Conservation (phyloP, 2,797 vertebrate species). For the Premnoplex brunnescens region DNA sequence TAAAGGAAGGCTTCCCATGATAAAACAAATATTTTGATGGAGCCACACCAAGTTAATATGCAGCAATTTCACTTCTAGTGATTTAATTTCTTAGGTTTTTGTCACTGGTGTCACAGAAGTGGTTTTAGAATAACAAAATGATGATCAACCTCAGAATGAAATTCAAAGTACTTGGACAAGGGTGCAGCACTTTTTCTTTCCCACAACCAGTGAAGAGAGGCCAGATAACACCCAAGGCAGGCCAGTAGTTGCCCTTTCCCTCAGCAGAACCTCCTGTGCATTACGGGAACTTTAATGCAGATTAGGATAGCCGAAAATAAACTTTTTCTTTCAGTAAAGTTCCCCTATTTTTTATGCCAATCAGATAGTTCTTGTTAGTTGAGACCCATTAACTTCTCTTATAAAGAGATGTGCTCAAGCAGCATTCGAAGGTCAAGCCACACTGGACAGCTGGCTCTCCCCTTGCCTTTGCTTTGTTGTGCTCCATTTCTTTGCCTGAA, state of each 20-base stretch:
- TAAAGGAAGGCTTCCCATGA: neutral
- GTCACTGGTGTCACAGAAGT: neutral
- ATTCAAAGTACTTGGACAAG: neutral
- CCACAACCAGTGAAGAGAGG: neutral
- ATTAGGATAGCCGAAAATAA: neutral
- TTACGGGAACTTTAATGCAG: neutral
- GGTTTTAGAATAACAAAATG: neutral
- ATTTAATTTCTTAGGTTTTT: neutral
- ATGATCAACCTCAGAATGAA: neutral
- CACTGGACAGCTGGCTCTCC: neutral
- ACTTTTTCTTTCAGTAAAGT: neutral
- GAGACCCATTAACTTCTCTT: neutral
- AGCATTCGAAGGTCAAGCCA: neutral
- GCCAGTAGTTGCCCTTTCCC: neutral
- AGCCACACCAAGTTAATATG: neutral
- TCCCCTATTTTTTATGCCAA: neutral
- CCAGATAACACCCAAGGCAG: neutral
- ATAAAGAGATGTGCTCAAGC: neutral
- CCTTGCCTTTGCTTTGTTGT: neutral
- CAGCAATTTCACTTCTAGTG: neutral
- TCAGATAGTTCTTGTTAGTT: neutral
- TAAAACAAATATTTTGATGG: neutral
- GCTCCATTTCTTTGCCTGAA: neutral
- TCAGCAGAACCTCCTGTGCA: neutral
- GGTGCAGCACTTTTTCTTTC: neutral